Base-by-base conservation (phyloP, 2,888 invertebrate genomes). In the Habrosyne pyritoides region DNA sequence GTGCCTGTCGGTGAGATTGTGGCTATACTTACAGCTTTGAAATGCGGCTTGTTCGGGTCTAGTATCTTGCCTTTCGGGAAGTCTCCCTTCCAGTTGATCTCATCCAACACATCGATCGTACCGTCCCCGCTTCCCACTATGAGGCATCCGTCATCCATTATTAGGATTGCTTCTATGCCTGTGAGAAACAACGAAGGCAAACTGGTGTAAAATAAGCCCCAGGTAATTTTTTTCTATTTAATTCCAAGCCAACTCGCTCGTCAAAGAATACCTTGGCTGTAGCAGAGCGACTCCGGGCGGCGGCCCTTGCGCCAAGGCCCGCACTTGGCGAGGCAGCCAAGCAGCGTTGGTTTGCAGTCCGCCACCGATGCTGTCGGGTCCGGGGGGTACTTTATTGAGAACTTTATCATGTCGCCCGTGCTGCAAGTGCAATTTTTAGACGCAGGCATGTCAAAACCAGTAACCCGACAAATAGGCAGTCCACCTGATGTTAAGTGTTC, bases 41-140 rank as follows among this genome's bases (percentile, higher is more conserved):
- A 93, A 67, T 89, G 86, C 0, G 95, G 95, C 79, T 89, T 89
- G 49, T 94, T 94, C 0, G 95, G 95, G 28, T 86, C 82, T 1
- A 85, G 65, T 6, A 93, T 61, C 60, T 87, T 90, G 49, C 85
- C 83, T 56, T 89, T 89, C 2, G 92, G 89, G 61, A 93, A 86
- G 4, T 77, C 72, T 0, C 91, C 89, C 55, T 83, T 83, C 88
- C 91, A 91, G 74, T 93, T 93, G 65, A 94, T 93, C 72, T 94
- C 94, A 68, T 95, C 94, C 1, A 96, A 94, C 21, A 96, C 65
- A 64, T 97, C 97, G 0, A 98, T 85, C 0, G 94, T 95, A 0
- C 98, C 98, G 84, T 97, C 96, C 0, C 98, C 98, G 3, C 96
- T 95, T 0, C 98, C 98, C 57, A 98, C 94, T 2, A 98, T 84